Base-by-base conservation (phyloP, 2,888 invertebrate genomes). In the Drosophila kuntzei region DNA sequence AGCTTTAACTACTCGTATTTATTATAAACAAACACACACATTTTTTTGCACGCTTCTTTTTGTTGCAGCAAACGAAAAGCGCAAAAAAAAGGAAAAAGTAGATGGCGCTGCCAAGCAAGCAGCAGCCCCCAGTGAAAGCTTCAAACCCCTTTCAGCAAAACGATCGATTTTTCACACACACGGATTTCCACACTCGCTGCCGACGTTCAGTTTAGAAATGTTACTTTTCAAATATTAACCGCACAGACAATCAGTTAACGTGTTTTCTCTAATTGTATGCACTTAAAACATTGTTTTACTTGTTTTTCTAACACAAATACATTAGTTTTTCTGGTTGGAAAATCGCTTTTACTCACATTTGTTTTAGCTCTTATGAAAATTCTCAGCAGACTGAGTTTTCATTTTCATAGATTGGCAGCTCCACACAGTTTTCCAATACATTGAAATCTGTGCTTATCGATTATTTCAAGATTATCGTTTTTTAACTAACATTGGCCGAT, bases 321-420 rank as follows among this genome's bases (percentile, higher is more conserved):
- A 49, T 18, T 20, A 14, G 20, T 50, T 64, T 55, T 75, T 41
- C 57, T 49, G 22, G 27, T 71, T 77, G 68, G 61, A 81, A 79
- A 81, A 74, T 46, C 47, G 47, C 62, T 70, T 78, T 65, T 84
- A 87, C 89, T 89, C 81, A 89, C 87, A 80, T 89, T 82, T 86
- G 70, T 85, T 84, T 77, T 61, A 89, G 76, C 86, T 89, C 88
- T 89, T 88, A 88, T 89, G 84, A 84, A 84, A 84, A 84, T 76
- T 85, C 86, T 87, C 71, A 80, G 83, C 76, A 76, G 72, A 83
- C 83, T 80, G 64, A 75, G 79, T 79, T 75, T 79, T 63, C 63
- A 67, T 75, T 75, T 58, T 22, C 43, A 20, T 41, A 79, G 75
- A 75, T 75, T 75, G 80, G 75, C 75, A 75, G 79, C 71, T 7